Evolutionary conservation across 1,140 invertebrate species (phyloP).

Genomic region (Brachionus plicatilis): DNA sequence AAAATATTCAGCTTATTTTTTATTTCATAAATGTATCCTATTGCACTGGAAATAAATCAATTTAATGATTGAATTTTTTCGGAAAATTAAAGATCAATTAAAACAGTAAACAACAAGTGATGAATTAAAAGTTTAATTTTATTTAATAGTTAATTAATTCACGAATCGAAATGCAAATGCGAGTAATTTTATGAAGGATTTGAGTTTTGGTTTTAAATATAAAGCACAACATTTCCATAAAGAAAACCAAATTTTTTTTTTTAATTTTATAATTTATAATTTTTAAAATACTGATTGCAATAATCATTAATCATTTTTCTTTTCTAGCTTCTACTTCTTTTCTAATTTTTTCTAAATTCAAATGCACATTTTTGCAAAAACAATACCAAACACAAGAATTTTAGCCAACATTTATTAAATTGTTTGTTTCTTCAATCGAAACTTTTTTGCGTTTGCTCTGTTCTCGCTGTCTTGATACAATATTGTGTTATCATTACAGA

Average conservation of each 20-base stretch:
- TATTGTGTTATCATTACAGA: conserved; percentile 6
- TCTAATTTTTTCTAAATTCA: conserved; percentile 27
- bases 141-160: neutral
- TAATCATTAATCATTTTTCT: conserved; percentile 38
- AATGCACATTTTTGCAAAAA: conserved; percentile 30
- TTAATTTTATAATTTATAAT: conserved; percentile 32
- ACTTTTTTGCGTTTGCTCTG: neutral
- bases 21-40: neutral
- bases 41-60: neutral
- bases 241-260: neutral
- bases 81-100: neutral
- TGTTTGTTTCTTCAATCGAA: neutral
- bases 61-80: neutral
- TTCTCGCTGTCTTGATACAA: neutral
- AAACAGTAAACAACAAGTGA: neutral
- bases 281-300: conserved; percentile 20
- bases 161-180: neutral
- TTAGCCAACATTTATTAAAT: neutral
- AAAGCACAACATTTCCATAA: conserved; percentile 5
- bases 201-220: neutral
- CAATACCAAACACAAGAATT: neutral
- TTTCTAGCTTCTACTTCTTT: conserved; percentile 15
- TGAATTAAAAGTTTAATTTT: neutral
- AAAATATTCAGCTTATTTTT: neutral
- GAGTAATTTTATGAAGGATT: neutral